Evolutionary conservation across 2,113 vertebrate genomes (phyloP), one percentile per base, ranked within the genome.

Genomic region (Hypomesus transpacificus): DNA sequence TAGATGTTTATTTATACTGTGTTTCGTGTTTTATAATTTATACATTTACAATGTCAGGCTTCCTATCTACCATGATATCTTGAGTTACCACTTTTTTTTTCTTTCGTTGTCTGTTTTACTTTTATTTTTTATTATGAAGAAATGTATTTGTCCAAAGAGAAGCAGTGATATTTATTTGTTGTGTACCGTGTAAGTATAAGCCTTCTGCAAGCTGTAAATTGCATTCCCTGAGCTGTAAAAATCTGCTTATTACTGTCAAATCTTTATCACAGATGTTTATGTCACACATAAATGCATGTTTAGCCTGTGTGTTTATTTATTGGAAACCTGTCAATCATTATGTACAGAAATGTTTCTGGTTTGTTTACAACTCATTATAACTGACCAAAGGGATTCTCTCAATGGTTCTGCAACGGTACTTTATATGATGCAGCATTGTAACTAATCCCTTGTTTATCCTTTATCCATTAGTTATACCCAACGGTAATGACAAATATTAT

Each of bases 1-100:
- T 97, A 95, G 95, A 97, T 95, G 94, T 98, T 98, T 98, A 99
- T 99, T 99, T 99, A 99, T 99, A 98, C 93, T 94, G 94, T 98
- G 94, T 96, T 88, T 74, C 92, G 93, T 96, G 94, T 94, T 98
- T 96, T 96, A 95, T 98, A 98, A 99, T 98, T 99, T 99, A 98
- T 98, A 96, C 95, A 95, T 96, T 91, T 92, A 95, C 94, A 93
- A 93, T 97, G 94, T 96, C 95, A 94, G 95, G 93, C 94, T 94
- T 94, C 95, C 92, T 95, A 94, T 96, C 94, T 93, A 93, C 94
- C 95, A 94, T 96, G 93, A 94, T 95, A 88, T 88, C 87, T 90
- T 89, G 86, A 89, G 87, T 89, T 88, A 89, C 85, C 84, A 88
- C 85, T 89, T 50, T 39, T 71, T 79, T 72, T 75, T 77, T 80